A percentile compares a stretch with the other conserved stretches of the same genome.
phyloP scores from a whole-genome alignment of 2,888 invertebrate species.

The Heliconius cydno region DNA sequence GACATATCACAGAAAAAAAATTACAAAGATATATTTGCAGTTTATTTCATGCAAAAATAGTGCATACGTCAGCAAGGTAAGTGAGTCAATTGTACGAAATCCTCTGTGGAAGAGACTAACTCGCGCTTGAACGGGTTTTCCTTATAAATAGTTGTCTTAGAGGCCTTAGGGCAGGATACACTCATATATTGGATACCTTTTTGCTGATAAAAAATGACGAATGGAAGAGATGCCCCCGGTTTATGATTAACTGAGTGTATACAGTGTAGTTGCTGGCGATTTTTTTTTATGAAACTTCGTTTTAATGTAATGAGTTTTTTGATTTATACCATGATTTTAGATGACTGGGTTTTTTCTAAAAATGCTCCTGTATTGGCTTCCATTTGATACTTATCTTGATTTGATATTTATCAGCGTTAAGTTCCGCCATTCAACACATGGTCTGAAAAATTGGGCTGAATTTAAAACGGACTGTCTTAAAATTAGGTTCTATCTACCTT shows the following conservation, averaged over 20 bases:
- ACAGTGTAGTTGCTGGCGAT: constrained; percentile 41
- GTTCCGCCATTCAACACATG: background rate
- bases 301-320: constrained; percentile 9
- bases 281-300: background rate
- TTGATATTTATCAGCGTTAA: background rate
- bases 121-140: constrained; percentile 50
- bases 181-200: constrained; percentile 75
- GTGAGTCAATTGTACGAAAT: background rate
- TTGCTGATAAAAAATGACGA: constrained; percentile 78
- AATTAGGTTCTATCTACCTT: background rate
- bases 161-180: constrained; percentile 67
- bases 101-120: background rate
- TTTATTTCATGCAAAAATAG: too few species aligned
- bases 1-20: too few species aligned
- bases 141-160: constrained; percentile 80
- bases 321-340: background rate
- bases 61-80: too few species aligned
- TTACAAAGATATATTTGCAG: too few species aligned
- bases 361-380: too few species aligned
- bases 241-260: constrained; percentile 63
- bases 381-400: background rate
- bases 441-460: background rate
- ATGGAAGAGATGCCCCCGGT: constrained; percentile 66
- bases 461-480: background rate
- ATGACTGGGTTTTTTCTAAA: too few species aligned